Evolutionary conservation across 2,113 vertebrate genomes (phyloP).

Genomic region (Apaloderma vittatum): DNA sequence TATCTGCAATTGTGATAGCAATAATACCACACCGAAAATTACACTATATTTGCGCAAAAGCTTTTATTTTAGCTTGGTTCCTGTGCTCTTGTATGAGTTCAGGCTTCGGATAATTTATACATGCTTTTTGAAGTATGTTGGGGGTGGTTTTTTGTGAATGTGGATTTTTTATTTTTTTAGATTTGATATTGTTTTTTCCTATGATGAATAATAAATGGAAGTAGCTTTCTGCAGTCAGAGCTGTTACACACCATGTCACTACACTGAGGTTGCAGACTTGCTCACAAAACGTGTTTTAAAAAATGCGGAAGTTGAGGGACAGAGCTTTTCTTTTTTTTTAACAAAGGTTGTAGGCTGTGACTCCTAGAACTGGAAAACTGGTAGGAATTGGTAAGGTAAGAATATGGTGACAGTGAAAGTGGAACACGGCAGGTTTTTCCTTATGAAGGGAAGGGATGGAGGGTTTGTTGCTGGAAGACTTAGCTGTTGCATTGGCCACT

Average conservation of each 20-base stretch:
- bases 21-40: background rate
- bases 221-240: background rate
- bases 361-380: background rate
- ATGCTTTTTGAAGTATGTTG: background rate
- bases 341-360: background rate
- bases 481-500: background rate
- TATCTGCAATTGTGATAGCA: background rate
- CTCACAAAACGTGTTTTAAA: background rate
- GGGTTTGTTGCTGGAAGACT: background rate
- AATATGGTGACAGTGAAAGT: background rate
- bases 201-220: background rate
- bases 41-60: background rate
- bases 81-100: background rate
- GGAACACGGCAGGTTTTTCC: background rate
- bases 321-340: background rate
- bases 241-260: background rate
- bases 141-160: background rate
- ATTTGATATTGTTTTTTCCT: background rate
- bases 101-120: background rate
- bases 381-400: background rate
- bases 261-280: background rate
- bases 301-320: background rate
- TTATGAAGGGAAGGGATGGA: background rate
- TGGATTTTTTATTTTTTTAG: background rate
- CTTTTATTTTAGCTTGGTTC: background rate